These are phyloP conservation scores for Rhizomys pruinosus DNA, from an alignment of 2,113 vertebrate species.

Conservation along the genomic window DNA sequence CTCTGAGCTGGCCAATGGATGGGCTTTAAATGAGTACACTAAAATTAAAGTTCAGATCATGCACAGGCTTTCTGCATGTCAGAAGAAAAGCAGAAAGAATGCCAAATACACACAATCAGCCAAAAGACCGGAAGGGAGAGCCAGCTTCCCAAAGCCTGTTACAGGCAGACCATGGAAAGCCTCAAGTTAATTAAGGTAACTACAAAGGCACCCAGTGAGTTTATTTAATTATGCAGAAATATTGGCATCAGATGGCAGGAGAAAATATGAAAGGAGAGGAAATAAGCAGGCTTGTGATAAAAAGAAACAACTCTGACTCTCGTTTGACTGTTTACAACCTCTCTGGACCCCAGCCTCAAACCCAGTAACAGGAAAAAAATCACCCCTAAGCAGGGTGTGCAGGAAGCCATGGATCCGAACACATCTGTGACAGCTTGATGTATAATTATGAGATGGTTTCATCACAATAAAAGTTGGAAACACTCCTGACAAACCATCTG, in stretches of 20 bases:
- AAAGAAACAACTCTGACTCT: neutral
- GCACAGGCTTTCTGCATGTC: neutral
- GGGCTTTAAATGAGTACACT: neutral
- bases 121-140: neutral
- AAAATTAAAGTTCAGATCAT: neutral
- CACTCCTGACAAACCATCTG: neutral
- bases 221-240: constrained; percentile 45
- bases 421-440: neutral
- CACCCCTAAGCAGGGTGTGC: neutral
- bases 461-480: constrained; percentile 25
- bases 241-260: neutral
- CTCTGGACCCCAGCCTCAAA: neutral
- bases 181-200: constrained; percentile 62
- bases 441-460: neutral
- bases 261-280: neutral
- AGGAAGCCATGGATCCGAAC: neutral
- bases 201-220: constrained; percentile 52
- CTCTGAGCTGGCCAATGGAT: neutral
- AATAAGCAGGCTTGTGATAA: constrained; percentile 40
- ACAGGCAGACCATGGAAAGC: neutral
- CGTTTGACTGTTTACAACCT: neutral
- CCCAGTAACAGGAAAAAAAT: neutral
- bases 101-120: neutral
- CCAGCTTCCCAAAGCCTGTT: neutral
- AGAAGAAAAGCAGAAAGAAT: neutral